Evolutionary conservation across 1,140 invertebrate species (phyloP).

Genomic region (Drosophila gunungcola): DNA sequence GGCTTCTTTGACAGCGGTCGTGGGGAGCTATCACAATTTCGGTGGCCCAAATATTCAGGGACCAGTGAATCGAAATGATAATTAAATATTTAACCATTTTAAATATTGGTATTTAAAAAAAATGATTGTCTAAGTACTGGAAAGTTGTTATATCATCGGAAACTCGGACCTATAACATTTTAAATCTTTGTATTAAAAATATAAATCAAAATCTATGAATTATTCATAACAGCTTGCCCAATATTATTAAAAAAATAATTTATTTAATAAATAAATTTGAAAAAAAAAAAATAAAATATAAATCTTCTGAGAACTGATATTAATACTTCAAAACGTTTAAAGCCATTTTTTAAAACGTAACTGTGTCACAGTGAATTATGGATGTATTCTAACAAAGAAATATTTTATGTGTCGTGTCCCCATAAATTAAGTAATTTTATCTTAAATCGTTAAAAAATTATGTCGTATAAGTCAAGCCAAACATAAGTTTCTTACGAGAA

Average conservation of each 20-base stretch:
- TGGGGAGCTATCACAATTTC: background rate
- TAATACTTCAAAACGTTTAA: too few relatives aligned
- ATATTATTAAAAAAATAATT: too few relatives aligned
- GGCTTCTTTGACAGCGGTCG: background rate
- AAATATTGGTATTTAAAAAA: background rate
- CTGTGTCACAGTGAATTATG: background rate
- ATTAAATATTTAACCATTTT: background rate
- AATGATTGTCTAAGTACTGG: background rate
- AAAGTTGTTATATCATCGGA: too few relatives aligned
- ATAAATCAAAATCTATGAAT: too few relatives aligned
- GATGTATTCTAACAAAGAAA: background rate
- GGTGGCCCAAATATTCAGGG: background rate
- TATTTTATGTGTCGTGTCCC: background rate
- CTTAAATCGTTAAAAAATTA: background rate
- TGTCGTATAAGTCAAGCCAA: conserved; percentile 12
- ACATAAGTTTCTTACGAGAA: conserved; percentile 5
- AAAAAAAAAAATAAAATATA: background rate
- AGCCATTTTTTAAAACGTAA: too few relatives aligned
- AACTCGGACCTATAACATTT: too few relatives aligned
- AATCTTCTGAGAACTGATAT: background rate
- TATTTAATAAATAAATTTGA: background rate
- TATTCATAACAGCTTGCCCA: too few relatives aligned
- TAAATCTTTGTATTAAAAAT: too few relatives aligned
- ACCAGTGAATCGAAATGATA: background rate
- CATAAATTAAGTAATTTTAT: conserved; percentile 2